phyloP scores from a whole-genome alignment of 2,113 vertebrate species.

The Lepisosteus osseus region DNA sequence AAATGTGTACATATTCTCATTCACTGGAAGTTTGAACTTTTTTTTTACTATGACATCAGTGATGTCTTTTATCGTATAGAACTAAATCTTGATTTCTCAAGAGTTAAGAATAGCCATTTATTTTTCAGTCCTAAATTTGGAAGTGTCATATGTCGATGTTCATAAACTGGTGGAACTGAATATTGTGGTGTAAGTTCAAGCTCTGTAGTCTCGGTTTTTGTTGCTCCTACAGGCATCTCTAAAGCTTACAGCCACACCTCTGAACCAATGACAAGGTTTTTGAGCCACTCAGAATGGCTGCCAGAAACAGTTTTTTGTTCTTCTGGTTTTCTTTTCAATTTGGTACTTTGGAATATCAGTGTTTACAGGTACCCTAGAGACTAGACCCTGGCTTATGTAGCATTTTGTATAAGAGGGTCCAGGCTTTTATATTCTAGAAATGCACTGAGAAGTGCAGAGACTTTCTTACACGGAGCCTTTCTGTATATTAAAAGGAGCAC shows the following conservation, averaged over 20 bases:
- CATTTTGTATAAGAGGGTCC: slow-evolving; percentile 67
- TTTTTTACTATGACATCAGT: slow-evolving; percentile 98
- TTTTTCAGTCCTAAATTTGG: slow-evolving; percentile 87
- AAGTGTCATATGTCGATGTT: slow-evolving; percentile 67
- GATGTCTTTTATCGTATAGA: slow-evolving; percentile 97
- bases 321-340: slow-evolving; percentile 48
- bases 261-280: slow-evolving; percentile 77
- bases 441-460: slow-evolving; percentile 69
- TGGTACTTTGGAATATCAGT: slow-evolving; percentile 69
- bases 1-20: slow-evolving; percentile 85
- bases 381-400: slow-evolving; percentile 77
- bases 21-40: slow-evolving; percentile 90
- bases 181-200: slow-evolving; percentile 81
- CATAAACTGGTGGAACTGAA: slow-evolving; percentile 78
- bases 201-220: slow-evolving; percentile 60
- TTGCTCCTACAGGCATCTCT: slow-evolving; percentile 39
- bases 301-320: slow-evolving; percentile 61
- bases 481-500: slow-evolving; percentile 68
- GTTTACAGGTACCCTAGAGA: slow-evolving; percentile 84
- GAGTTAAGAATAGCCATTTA: slow-evolving; percentile 90
- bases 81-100: slow-evolving; percentile 99
- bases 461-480: slow-evolving; percentile 58
- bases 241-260: slow-evolving; percentile 63
- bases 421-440: slow-evolving; percentile 69
- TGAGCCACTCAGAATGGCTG: slow-evolving; percentile 69